phyloP scores from a whole-genome alignment of 1,140 invertebrate species.

The Melipona quadrifasciata region DNA sequence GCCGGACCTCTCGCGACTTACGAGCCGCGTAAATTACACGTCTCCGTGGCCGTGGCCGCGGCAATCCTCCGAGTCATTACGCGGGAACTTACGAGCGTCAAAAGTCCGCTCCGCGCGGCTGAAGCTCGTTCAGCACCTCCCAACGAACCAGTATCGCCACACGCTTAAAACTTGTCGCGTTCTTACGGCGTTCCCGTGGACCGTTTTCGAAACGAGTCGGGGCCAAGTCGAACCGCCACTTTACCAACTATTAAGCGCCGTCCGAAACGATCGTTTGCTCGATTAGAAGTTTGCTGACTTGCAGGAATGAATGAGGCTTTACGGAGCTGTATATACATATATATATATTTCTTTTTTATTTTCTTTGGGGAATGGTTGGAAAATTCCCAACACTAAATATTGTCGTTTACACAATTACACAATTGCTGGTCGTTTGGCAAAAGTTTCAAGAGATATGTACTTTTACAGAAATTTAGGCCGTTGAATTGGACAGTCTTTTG shows the following conservation, averaged over 20 bases:
- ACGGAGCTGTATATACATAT: background rate
- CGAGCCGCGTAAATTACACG: constrained; percentile 49
- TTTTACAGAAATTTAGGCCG: no score
- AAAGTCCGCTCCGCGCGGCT: constrained; percentile 16
- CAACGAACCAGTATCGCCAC: background rate
- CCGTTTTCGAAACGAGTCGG: no score
- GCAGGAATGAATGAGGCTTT: background rate
- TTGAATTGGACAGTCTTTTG: no score
- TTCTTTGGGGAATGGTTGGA: no score
- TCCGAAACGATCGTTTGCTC: background rate
- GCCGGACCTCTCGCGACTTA: constrained; percentile 20
- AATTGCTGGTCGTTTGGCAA: no score
- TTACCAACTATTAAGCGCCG: constrained; percentile 32
- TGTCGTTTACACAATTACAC: no score
- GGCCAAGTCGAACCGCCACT: background rate
- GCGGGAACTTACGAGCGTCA: constrained; percentile 50
- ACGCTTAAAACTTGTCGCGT: background rate
- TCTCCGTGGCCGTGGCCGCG: constrained; percentile 5
- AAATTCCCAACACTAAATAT: no score
- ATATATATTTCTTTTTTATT: no score
- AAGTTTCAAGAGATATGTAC: no score
- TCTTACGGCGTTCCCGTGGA: constrained; percentile 9
- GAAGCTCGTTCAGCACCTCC: background rate
- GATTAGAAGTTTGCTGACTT: background rate
- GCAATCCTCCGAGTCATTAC: constrained; percentile 51